A percentile compares a stretch with the other conserved stretches of the same genome.
These are phyloP conservation scores for Onchidella celtica DNA, from an alignment of 2,888 invertebrate species.

Conservation along the genomic window DNA sequence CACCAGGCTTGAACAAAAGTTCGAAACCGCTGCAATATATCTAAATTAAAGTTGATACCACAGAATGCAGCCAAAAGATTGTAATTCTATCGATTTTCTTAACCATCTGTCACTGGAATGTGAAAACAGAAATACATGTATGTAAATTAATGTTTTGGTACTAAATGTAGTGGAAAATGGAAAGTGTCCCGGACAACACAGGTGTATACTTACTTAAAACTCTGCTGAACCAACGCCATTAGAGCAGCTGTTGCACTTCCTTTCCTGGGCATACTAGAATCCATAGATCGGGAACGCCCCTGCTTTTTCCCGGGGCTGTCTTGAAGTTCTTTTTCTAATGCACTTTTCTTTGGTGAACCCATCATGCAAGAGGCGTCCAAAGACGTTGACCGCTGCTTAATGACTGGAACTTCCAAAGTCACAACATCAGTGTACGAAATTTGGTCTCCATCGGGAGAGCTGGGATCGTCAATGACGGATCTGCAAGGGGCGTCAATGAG, in stretches of 20 bases:
- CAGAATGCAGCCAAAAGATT: too few species aligned
- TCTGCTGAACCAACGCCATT: conserved; percentile 46
- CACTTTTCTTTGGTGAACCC: conserved; percentile 49
- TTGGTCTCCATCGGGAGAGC: conserved; percentile 28
- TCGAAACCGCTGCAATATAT: too few species aligned
- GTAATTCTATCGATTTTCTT: too few species aligned
- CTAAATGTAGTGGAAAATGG: too few species aligned
- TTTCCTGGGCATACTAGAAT: conserved; percentile 71
- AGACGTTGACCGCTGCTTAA: conserved; percentile 74
- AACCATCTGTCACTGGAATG: too few species aligned
- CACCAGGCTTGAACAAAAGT: too few species aligned
- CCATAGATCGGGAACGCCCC: conserved; percentile 74
- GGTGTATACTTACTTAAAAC: conserved; percentile 52
- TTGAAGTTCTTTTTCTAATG: conserved; percentile 62
- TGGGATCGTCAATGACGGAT: conserved; percentile 33
- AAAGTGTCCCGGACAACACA: too few species aligned
- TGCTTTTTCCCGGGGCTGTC: conserved; percentile 57
- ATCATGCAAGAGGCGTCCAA: conserved; percentile 69
- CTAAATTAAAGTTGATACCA: too few species aligned
- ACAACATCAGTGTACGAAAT: conserved; percentile 65
- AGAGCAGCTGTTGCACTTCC: conserved; percentile 63
- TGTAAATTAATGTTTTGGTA: too few species aligned
- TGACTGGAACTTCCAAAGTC: conserved; percentile 72
- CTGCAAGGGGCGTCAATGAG: not conserved
- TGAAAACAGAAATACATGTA: too few species aligned